phyloP scores from a whole-genome alignment of 1,140 invertebrate genomes.

The Oryctes rhinoceros region DNA sequence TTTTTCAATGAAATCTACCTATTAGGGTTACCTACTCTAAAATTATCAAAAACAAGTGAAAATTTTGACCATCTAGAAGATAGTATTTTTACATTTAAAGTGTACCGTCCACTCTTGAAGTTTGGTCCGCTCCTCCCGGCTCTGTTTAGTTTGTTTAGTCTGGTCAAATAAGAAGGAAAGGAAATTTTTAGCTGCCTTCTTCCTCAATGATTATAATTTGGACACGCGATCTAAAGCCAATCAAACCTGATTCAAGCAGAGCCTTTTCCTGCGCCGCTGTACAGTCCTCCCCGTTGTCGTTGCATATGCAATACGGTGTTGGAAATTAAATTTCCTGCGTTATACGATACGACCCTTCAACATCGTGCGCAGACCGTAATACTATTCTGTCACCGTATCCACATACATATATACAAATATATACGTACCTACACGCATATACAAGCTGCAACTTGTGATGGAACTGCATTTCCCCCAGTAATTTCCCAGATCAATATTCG shows the following conservation, averaged over 20 bases:
- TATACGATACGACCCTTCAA: neutral
- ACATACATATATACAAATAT: neutral
- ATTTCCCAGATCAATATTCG: constrained; percentile 16
- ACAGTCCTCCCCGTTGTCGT: neutral
- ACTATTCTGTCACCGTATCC: neutral
- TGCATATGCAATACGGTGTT: neutral
- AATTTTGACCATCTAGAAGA: no score
- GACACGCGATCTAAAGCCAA: neutral
- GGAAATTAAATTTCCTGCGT: constrained; percentile 32
- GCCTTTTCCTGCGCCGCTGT: neutral
- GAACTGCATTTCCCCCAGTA: neutral
- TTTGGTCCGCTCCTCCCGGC: no score
- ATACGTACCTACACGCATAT: neutral
- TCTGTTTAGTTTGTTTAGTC: no score
- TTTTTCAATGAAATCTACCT: no score
- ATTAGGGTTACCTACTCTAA: no score
- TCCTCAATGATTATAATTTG: neutral
- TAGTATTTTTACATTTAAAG: no score
- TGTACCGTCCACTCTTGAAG: no score
- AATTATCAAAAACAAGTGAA: neutral
- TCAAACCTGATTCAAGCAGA: neutral
- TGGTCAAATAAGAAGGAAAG: no score
- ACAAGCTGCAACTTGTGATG: constrained; percentile 1
- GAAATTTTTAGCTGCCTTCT: neutral
- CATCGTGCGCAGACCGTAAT: neutral